Evolutionary conservation across 1,140 invertebrate species (phyloP).

Genomic region (Druon quercuslanigerum): DNA sequence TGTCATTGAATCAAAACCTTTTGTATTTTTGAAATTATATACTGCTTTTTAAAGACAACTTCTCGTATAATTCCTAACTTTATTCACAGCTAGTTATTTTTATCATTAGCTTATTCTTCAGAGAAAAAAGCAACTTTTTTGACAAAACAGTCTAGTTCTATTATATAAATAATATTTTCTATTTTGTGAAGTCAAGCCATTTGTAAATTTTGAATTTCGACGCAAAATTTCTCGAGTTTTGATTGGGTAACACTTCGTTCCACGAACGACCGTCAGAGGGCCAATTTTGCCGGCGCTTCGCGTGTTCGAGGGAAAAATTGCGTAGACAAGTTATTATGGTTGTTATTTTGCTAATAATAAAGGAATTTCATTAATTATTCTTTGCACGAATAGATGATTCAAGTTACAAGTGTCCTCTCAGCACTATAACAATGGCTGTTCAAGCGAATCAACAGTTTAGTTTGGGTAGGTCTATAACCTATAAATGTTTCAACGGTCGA

Average conservation of each 20-base stretch:
- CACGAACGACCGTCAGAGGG: neutral
- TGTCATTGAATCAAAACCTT: too few species aligned
- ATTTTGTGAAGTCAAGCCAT: too few species aligned
- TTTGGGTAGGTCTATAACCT: slow-evolving; percentile 54
- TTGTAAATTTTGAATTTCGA: too few species aligned
- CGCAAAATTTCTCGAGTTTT: neutral
- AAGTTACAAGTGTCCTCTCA: neutral
- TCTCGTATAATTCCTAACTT: too few species aligned
- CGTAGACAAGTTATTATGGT: neutral
- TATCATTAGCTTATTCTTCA: too few species aligned
- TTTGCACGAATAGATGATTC: neutral
- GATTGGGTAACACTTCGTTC: neutral
- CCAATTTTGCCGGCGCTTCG: neutral
- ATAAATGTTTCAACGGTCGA: neutral
- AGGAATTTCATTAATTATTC: neutral
- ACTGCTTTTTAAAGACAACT: too few species aligned
- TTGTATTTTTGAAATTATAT: too few species aligned
- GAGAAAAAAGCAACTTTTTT: too few species aligned
- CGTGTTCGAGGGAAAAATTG: neutral
- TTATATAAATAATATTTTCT: too few species aligned
- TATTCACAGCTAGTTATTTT: too few species aligned
- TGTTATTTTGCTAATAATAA: slow-evolving; percentile 9
- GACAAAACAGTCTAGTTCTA: too few species aligned
- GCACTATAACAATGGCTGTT: slow-evolving; percentile 57
- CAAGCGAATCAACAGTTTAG: slow-evolving; percentile 62